These are phyloP conservation scores for Melieria crassipennis DNA, from an alignment of 2,888 invertebrate species.

Conservation along the genomic window DNA sequence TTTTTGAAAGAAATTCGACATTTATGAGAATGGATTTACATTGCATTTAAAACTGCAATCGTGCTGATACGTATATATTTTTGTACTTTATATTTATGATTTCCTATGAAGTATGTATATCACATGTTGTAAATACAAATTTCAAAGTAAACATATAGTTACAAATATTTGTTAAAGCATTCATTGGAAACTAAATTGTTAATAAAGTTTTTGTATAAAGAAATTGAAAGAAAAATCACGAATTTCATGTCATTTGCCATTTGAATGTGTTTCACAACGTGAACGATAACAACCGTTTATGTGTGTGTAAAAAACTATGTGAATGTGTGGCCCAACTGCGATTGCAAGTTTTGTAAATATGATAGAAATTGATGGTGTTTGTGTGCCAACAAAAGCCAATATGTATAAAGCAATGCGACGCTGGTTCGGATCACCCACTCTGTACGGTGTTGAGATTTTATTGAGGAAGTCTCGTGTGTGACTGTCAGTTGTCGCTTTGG, in stretches of 20 bases:
- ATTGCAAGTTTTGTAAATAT: too few relatives aligned
- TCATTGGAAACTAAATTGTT: slow-evolving; percentile 28
- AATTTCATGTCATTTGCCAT: slow-evolving; percentile 18
- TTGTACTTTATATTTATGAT: slow-evolving; percentile 11
- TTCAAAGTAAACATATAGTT: slow-evolving; percentile 2
- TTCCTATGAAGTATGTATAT: slow-evolving; percentile 13
- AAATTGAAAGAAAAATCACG: slow-evolving; percentile 18
- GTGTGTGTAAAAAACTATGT: too few relatives aligned
- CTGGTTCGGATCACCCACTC: too few relatives aligned
- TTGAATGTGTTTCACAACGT: too few relatives aligned
- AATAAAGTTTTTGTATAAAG: slow-evolving; percentile 36
- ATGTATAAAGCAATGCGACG: too few relatives aligned
- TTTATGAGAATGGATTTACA: background rate
- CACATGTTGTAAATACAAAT: background rate
- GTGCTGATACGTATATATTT: background rate
- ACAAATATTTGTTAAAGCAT: background rate
- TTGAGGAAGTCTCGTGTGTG: too few relatives aligned
- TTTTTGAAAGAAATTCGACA: slow-evolving; percentile 6
- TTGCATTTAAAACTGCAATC: background rate
- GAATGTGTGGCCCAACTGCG: too few relatives aligned
- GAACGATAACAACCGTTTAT: too few relatives aligned
- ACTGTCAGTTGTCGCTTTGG: too few relatives aligned
- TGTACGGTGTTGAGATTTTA: too few relatives aligned
- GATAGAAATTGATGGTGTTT: too few relatives aligned
- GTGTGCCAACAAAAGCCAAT: too few relatives aligned